Base-by-base conservation (phyloP, 1,140 invertebrate genomes). In the Pseudomyrmex flavicornis region DNA sequence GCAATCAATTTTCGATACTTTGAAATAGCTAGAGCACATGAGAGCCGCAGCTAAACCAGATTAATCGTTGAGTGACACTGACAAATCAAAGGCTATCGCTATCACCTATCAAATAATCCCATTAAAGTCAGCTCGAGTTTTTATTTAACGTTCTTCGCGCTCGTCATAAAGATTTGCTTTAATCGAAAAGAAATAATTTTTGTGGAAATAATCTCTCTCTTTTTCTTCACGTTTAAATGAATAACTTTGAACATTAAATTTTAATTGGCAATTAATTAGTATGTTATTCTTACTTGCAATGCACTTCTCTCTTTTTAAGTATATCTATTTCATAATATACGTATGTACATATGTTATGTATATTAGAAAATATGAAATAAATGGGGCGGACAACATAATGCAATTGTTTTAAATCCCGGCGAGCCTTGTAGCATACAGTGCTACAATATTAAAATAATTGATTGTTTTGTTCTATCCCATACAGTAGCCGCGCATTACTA, bases 391-490 rank as follows among this genome's bases (percentile, higher is more conserved):
- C 10, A 35, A 35, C 50, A 54, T 66, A 79, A 79, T 48, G 63
- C 22, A 63, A 68, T 76, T 79, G 52, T 68, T 68, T 79, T 17
- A 44, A 79, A 69, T 83, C 58, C 54, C 74, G 20, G 22, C 2
- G 17, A 63, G 52, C 13, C 46, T 69, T 26, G 48, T 68, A 65
- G 48, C 54, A n/a, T 65, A n/a, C 15, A 76, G 17, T 26, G n/a
- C 20, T 62, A 50, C 66, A 48, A 80, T 84, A 84, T 80, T 84
- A 84, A 84, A 80, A 69, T 80, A 80, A 84, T 84, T 65, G 75
- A 84, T 84, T 72, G 66, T 68, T 80, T 66, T 15, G 70, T 56
- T 75, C 62, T 1, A 52, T 22, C 35, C 52, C 48, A 10, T 15
- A 15, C 35, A 82, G 48, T 80, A 76, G 75, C 83, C 46, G 54